Conservation (phyloP, 2,888 invertebrate species). For the Dryobotodes eremita region DNA sequence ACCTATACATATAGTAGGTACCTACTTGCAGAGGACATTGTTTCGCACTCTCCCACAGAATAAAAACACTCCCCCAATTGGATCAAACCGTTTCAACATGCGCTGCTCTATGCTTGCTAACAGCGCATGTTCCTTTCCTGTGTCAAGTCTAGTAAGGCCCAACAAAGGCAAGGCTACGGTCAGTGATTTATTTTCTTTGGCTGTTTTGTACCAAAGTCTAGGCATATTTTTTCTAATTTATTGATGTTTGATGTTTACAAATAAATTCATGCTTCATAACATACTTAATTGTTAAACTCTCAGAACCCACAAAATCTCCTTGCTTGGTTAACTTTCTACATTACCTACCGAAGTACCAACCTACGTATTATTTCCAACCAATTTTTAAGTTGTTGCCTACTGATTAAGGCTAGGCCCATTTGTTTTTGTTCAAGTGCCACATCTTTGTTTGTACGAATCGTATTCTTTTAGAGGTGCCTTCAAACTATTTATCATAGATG, state of each 20-base stretch:
- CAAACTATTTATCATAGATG: neutral
- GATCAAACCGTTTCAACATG: constrained; percentile 9
- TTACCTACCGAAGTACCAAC: neutral
- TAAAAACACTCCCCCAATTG: neutral
- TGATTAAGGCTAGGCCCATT: constrained; percentile 5
- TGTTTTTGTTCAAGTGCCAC: constrained; percentile 18
- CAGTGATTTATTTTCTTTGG: neutral
- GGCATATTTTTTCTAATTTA: neutral
- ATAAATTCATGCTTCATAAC: neutral
- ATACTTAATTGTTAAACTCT: constrained; percentile 3
- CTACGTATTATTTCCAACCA: neutral
- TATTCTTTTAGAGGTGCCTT: constrained; percentile 18
- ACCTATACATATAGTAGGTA: no score
- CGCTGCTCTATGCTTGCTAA: neutral
- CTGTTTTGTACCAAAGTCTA: neutral
- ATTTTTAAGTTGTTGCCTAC: neutral
- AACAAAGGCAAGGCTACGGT: neutral
- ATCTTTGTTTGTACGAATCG: constrained; percentile 7
- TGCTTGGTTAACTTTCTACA: neutral
- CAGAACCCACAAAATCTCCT: neutral
- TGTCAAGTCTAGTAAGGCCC: neutral
- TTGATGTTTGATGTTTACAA: neutral
- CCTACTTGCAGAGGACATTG: neutral
- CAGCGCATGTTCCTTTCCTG: constrained; percentile 23
- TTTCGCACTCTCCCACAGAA: neutral